Conservation (phyloP, 1,140 invertebrate genomes). For the Papilio polytes region DNA sequence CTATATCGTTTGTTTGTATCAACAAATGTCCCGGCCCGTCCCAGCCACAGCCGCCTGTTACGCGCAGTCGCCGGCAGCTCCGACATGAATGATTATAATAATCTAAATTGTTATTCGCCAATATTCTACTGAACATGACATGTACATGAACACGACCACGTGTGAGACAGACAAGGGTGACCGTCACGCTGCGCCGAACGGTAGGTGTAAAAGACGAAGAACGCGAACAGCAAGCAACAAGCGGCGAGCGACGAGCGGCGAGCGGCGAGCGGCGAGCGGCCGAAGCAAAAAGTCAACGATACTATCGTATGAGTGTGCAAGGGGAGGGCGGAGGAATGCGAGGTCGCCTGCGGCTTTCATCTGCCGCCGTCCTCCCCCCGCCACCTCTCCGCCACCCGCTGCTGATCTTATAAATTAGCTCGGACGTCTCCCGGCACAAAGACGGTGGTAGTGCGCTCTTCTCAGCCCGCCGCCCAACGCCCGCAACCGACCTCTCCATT, state of each 20-base stretch:
- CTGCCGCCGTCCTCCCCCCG: neutral
- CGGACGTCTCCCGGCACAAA: neutral
- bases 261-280: too few species aligned
- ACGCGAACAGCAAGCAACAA: too few species aligned
- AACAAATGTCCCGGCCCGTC: too few species aligned
- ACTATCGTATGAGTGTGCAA: neutral
- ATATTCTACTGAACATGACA: too few species aligned
- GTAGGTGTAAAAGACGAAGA: too few species aligned
- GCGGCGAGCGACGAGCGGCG: neutral
- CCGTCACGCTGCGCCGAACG: too few species aligned
- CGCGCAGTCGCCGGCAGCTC: too few species aligned
- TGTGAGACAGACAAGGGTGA: too few species aligned
- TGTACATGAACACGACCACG: too few species aligned
- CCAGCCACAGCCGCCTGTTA: too few species aligned
- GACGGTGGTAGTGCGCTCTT: neutral
- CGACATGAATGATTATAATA: too few species aligned
- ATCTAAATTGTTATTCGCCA: too few species aligned
- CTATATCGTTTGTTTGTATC: neutral
- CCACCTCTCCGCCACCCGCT: neutral
- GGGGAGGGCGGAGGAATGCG: constrained; percentile 26
- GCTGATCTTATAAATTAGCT: constrained; percentile 8
- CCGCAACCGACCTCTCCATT: neutral
- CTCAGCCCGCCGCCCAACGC: neutral
- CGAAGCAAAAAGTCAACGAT: neutral
- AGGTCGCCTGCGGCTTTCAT: constrained; percentile 11